These are phyloP conservation scores for Arenaria interpres DNA, from an alignment of 2,113 vertebrate species.

Conservation along the genomic window DNA sequence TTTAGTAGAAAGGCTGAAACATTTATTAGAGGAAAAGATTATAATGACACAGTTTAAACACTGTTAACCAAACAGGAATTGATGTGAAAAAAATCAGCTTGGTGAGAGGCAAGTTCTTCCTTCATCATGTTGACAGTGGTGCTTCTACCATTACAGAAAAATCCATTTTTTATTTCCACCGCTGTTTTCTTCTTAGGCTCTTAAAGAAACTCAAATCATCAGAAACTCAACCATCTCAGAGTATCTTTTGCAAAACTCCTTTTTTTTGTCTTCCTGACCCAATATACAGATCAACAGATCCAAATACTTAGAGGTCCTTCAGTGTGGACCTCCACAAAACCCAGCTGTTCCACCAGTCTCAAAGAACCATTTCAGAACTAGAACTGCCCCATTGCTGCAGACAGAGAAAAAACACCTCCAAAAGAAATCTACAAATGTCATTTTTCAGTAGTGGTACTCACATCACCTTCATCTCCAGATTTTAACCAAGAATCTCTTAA, in stretches of 20 bases:
- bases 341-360: background rate
- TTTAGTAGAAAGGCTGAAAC: background rate
- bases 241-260: background rate
- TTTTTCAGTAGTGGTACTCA: background rate
- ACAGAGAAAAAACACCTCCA: background rate
- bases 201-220: background rate
- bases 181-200: background rate
- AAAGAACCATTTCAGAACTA: background rate
- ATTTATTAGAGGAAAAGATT: constrained; percentile 35
- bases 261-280: background rate
- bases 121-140: background rate
- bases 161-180: background rate
- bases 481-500: background rate
- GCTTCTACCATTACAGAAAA: background rate
- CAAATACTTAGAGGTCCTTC: background rate
- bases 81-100: background rate
- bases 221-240: background rate
- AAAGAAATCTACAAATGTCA: background rate
- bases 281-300: background rate
- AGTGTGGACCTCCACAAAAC: background rate
- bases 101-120: background rate
- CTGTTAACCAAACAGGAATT: constrained; percentile 18
- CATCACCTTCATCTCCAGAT: background rate
- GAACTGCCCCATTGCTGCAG: background rate
- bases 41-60: constrained; percentile 23